Percentiles rank a stretch among this genome's conserved stretches.
These are phyloP conservation scores for Myiozetetes cayanensis DNA, from an alignment of 2,113 vertebrate species.

Conservation along the genomic window DNA sequence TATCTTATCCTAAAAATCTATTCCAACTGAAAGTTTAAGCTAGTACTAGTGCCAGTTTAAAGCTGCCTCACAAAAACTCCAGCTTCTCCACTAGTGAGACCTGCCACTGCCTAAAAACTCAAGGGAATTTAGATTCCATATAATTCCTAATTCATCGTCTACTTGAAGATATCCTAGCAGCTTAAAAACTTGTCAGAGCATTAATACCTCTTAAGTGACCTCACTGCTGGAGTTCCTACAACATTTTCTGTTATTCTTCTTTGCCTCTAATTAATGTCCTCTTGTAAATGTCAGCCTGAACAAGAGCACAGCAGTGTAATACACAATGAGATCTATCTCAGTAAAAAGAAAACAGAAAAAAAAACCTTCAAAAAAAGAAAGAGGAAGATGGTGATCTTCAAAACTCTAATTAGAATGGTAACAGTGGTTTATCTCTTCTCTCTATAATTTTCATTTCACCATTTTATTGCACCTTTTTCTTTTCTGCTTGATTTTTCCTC, in stretches of 20 bases:
- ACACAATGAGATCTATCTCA: background rate
- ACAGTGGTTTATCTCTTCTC: background rate
- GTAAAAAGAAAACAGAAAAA: background rate
- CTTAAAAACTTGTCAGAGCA: background rate
- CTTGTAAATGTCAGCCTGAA: background rate
- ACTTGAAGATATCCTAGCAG: background rate
- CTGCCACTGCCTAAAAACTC: background rate
- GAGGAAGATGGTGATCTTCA: background rate
- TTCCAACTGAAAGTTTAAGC: background rate
- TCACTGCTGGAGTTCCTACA: background rate
- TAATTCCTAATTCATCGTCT: background rate
- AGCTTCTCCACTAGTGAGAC: background rate
- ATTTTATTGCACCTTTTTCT: background rate
- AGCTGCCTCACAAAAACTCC: background rate
- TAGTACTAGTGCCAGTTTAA: background rate
- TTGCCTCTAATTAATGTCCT: background rate
- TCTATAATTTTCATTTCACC: background rate
- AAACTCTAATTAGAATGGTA: background rate
- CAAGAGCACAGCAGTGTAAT: background rate
- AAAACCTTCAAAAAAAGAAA: background rate
- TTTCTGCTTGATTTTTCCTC: constrained; percentile 2
- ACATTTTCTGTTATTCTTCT: background rate
- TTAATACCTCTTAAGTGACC: background rate
- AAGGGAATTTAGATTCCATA: background rate
- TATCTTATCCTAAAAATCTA: background rate